Base-by-base conservation (phyloP, 2,797 vertebrate genomes). In the Chelon labrosus region DNA sequence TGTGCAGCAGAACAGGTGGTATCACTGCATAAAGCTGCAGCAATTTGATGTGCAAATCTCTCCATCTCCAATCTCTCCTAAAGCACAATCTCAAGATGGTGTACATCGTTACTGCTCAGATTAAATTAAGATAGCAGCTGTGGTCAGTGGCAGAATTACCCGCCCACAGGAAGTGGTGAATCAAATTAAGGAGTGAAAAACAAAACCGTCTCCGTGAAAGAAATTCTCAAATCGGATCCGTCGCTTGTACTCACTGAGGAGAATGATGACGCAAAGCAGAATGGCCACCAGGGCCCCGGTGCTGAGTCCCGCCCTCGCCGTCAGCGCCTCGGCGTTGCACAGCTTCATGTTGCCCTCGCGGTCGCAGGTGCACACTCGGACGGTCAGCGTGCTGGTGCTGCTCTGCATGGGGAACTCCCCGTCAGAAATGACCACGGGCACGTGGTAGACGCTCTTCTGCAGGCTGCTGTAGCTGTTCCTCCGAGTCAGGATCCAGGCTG, bases 251-350 rank as follows among this genome's bases (percentile, higher is more conserved):
- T 98, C 94, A 99, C 98, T 95, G 46, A 99, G 95, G 78, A 99
- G 92, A 79, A 98, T 98, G 91, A 98, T 86, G 92, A 98, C 95
- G 53, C 98, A 99, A 44, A 98, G 95, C 67, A 99, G 94, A 83
- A 99, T 98, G 88, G 98, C 98, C 76, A 98, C 92, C 74, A 99
- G 91, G 22, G 98, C 98, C 1, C 97, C 97, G 0, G 98, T 98
- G 93, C 97, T 99, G 80, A 99, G 96, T 4, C 97, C 97, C 2
- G 97, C 96, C 42, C 96, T 94, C 39, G 96, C 96, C 41, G 95
- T 93, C 56, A 97, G 94, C 0, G 97, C 97, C 92, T 98, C 97
- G 0, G 96, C 95, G 5, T 96, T 97, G 83, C 98, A 99, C 75
- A 96, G 96, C 91, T 96, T 95, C 96, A 96, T 96, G 92, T 97